phyloP scores from a whole-genome alignment of 2,797 vertebrate species.

The Tadarida brasiliensis region DNA sequence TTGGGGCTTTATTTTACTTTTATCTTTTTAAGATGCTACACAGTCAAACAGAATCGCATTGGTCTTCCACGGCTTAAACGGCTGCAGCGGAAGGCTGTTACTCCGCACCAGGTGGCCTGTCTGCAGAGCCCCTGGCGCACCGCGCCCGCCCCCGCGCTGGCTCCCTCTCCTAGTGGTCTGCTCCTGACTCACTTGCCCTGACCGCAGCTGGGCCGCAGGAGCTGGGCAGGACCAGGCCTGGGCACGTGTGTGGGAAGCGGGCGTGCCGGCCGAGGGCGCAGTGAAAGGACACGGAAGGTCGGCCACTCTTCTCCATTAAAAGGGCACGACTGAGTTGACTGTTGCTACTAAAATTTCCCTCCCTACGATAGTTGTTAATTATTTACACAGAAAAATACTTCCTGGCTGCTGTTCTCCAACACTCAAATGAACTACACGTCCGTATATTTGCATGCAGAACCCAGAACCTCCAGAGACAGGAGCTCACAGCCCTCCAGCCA shows the following conservation, averaged over 20 bases:
- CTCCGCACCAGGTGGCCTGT: neutral
- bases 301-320: neutral
- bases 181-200: neutral
- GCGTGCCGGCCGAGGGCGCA: neutral
- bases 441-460: slow-evolving; percentile 83
- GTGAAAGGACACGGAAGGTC: neutral
- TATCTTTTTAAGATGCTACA: slow-evolving; percentile 98
- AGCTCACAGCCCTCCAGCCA: slow-evolving; percentile 88
- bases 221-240: neutral
- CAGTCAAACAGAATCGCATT: slow-evolving; percentile 96
- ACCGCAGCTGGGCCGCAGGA: neutral
- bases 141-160: neutral
- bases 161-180: neutral
- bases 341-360: slow-evolving; percentile 84
- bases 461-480: slow-evolving; percentile 78
- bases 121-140: neutral
- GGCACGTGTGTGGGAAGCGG: neutral
- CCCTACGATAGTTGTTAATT: slow-evolving; percentile 89
- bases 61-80: slow-evolving; percentile 95
- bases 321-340: neutral
- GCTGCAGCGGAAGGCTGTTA: slow-evolving; percentile 77
- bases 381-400: slow-evolving; percentile 93
- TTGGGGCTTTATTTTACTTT: slow-evolving; percentile 95
- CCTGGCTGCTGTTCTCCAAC: slow-evolving; percentile 88
- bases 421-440: slow-evolving; percentile 83